phyloP scores from a whole-genome alignment of 2,113 vertebrate genomes.

The Hippolais icterina region DNA sequence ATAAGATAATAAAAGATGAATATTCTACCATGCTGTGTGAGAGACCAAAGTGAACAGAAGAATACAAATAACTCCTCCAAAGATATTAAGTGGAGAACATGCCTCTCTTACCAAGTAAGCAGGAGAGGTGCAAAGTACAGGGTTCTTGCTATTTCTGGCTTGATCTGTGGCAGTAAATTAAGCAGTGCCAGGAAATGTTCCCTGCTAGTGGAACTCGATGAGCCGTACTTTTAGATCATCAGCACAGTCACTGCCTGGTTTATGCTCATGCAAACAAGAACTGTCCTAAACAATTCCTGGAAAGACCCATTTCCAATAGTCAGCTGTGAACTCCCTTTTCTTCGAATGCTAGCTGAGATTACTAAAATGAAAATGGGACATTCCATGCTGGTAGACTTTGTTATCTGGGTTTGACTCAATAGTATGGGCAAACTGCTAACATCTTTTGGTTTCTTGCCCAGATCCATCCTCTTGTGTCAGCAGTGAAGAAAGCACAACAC shows the following conservation, averaged over 20 bases:
- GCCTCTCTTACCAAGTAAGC: neutral
- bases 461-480: neutral
- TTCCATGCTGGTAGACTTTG: neutral
- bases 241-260: neutral
- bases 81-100: neutral
- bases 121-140: neutral
- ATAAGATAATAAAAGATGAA: neutral
- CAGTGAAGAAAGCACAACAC: neutral
- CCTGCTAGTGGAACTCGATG: neutral
- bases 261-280: neutral
- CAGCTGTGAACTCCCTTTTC: neutral
- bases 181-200: neutral
- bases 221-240: neutral
- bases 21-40: neutral
- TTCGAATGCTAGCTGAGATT: neutral
- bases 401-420: neutral
- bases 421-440: neutral
- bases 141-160: neutral
- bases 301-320: neutral
- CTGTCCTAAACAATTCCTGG: neutral
- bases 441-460: neutral
- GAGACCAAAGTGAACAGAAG: neutral
- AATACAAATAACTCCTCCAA: neutral
- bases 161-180: neutral
- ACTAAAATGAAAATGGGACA: neutral